These are phyloP conservation scores for Illadopsis cleaveri DNA, from an alignment of 2,113 vertebrate species.

Conservation along the genomic window DNA sequence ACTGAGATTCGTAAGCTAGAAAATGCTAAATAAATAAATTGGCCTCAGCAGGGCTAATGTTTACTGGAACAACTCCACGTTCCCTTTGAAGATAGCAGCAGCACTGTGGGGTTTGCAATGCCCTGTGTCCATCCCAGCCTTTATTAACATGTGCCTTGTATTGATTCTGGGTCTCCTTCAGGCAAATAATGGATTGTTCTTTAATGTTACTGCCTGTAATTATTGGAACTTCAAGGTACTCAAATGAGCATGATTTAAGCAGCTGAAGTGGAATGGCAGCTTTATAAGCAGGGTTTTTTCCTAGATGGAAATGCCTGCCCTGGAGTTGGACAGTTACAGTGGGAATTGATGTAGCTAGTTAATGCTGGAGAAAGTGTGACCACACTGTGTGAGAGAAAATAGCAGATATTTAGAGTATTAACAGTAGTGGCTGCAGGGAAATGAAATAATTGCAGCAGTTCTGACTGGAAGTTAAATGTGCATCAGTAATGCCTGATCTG, in stretches of 20 bases:
- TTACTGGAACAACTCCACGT: fast-evolving
- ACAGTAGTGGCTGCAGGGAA: neutral
- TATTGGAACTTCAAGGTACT: neutral
- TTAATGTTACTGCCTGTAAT: neutral
- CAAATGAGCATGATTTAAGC: neutral
- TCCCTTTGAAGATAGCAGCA: neutral
- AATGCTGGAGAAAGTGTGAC: neutral
- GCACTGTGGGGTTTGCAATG: neutral
- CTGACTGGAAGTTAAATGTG: neutral
- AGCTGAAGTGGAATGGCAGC: neutral
- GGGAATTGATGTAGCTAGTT: neutral
- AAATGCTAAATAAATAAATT: neutral
- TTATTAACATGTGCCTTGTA: neutral
- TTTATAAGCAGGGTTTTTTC: neutral
- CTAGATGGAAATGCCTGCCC: neutral
- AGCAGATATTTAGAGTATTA: neutral
- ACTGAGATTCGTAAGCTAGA: neutral
- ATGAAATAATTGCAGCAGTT: neutral
- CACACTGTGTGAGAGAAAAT: neutral
- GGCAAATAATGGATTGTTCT: neutral
- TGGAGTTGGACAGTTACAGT: neutral
- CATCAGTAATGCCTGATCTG: neutral
- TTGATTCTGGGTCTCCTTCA: neutral
- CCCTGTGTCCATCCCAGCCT: neutral
- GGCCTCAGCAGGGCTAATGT: fast-evolving